Percentiles rank a stretch among this genome's conserved stretches.
Conservation (phyloP, 2,113 vertebrate species). For the Piprites chloris region DNA sequence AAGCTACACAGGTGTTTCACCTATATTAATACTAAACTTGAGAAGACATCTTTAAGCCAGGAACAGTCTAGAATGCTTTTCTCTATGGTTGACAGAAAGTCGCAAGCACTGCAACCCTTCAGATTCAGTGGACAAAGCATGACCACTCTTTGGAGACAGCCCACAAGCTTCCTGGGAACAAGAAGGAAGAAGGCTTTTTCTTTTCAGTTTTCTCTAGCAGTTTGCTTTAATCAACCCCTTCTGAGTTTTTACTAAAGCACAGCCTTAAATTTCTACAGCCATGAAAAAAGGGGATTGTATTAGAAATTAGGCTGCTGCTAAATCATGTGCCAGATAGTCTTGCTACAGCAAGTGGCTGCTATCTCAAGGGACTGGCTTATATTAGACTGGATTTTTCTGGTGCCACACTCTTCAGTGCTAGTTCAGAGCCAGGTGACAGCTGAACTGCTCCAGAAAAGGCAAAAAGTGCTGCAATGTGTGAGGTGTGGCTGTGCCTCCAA, state of each 20-base stretch:
- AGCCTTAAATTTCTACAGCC: neutral
- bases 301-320: neutral
- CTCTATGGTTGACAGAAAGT: neutral
- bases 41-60: neutral
- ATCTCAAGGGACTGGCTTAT: neutral
- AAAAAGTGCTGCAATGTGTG: accelerated
- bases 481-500: neutral
- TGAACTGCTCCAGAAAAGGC: neutral
- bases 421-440: neutral
- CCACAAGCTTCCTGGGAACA: neutral
- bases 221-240: neutral
- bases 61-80: neutral
- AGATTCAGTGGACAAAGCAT: neutral
- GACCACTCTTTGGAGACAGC: neutral
- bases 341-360: neutral
- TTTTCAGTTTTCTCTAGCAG: neutral
- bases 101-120: neutral
- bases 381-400: neutral
- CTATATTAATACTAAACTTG: neutral
- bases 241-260: neutral
- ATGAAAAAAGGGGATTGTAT: neutral
- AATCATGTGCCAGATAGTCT: neutral
- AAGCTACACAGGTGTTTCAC: neutral
- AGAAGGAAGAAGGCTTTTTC: neutral
- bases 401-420: neutral